Conservation (phyloP, 2,888 invertebrate genomes). For the Polyommatus iphigenia region DNA sequence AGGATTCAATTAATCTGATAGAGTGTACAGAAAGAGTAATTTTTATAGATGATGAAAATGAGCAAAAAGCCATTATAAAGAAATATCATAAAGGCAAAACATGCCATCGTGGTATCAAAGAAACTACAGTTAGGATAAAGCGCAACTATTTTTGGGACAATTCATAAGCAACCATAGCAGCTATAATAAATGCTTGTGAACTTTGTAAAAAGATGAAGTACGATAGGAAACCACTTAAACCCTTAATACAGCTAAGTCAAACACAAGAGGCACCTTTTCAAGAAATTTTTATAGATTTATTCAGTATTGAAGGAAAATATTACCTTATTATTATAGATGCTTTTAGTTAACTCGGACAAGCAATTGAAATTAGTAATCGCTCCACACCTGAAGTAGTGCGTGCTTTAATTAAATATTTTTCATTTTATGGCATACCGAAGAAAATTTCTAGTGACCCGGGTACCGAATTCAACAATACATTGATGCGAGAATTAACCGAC, state of each 20-base stretch:
- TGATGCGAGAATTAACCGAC: not conserved
- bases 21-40: conserved; percentile 40
- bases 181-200: conserved; percentile 37
- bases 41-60: conserved; percentile 33
- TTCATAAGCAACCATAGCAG: conserved; percentile 39
- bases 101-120: conserved; percentile 41
- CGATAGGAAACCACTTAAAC: conserved; percentile 42
- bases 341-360: conserved; percentile 42
- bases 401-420: conserved; percentile 40
- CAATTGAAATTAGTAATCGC: conserved; percentile 35
- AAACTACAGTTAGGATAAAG: conserved; percentile 39
- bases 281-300: conserved; percentile 42
- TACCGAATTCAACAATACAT: conserved; percentile 46
- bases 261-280: conserved; percentile 42
- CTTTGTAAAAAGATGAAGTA: conserved; percentile 38
- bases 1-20: conserved; percentile 33
- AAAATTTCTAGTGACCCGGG: conserved; percentile 45
- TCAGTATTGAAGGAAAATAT: conserved; percentile 37
- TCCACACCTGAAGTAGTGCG: conserved; percentile 37
- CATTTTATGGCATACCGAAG: conserved; percentile 40
- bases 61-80: conserved; percentile 37
- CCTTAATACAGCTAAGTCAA: conserved; percentile 42
- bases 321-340: conserved; percentile 40
- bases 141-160: conserved; percentile 42
- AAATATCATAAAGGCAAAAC: conserved; percentile 41